Evolutionary conservation across 2,888 invertebrate species (phyloP).

Genomic region (Lasioglossum pauxillum): DNA sequence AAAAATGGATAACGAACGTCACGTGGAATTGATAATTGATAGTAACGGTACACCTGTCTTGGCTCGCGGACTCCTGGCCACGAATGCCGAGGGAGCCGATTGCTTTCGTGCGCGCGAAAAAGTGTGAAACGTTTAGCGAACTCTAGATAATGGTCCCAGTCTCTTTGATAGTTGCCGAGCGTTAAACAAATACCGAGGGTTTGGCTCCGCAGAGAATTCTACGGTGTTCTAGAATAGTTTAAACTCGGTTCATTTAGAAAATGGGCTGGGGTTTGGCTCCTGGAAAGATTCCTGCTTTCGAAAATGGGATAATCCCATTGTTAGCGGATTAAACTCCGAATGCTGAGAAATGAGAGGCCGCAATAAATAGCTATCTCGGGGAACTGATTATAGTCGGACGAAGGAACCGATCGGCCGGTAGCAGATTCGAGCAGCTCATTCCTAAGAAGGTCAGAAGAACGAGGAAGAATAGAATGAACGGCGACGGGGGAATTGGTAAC

Average conservation of each 20-base stretch:
- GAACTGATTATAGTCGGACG: not conserved
- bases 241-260: not conserved
- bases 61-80: not conserved
- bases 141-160: not conserved
- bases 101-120: not conserved
- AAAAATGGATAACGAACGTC: constrained; percentile 2
- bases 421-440: constrained; percentile 9
- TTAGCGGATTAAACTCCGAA: not conserved
- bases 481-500: constrained; percentile 74
- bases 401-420: not conserved
- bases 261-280: too few relatives aligned
- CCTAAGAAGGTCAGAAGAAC: constrained; percentile 53
- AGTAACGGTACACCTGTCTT: constrained; percentile 50
- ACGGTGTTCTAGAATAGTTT: not conserved
- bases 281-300: not conserved
- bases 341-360: not conserved
- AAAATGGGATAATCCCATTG: not conserved
- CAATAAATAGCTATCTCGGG: not conserved
- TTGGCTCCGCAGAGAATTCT: not conserved
- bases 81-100: not conserved
- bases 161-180: not conserved
- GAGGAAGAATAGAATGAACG: constrained; percentile 39
- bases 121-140: not conserved
- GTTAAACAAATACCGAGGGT: not conserved
- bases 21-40: constrained; percentile 43